phyloP scores from a whole-genome alignment of 2,888 invertebrate species.

The Eupithecia subumbrata region DNA sequence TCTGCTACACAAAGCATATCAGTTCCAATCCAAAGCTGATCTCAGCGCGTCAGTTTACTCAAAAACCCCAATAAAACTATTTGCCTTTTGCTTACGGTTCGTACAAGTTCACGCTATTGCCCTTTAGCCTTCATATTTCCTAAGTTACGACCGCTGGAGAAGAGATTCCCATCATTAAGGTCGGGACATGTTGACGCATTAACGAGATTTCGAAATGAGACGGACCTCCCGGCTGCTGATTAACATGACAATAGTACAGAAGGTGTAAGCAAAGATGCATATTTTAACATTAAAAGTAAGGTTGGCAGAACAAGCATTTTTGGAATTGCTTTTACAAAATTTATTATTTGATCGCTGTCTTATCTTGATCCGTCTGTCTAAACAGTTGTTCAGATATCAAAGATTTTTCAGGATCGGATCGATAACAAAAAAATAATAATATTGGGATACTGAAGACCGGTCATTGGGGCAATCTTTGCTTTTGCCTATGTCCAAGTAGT shows the following conservation, averaged over 20 bases:
- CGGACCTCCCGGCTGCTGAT: conserved; percentile 34
- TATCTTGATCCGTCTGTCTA: not conserved
- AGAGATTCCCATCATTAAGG: conserved; percentile 42
- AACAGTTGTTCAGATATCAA: not conserved
- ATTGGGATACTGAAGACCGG: too few relatives aligned
- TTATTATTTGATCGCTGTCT: not conserved
- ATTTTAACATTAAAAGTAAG: conserved; percentile 14
- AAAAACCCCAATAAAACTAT: not conserved
- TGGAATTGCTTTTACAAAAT: not conserved
- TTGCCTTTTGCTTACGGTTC: not conserved
- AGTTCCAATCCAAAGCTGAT: not conserved
- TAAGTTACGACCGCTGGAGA: conserved; percentile 28
- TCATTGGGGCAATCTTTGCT: too few relatives aligned
- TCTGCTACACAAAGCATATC: not conserved
- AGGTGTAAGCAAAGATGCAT: conserved; percentile 22
- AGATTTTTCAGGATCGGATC: not conserved
- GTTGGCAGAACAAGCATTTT: conserved; percentile 2
- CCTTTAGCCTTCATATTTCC: not conserved
- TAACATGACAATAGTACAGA: conserved; percentile 35
- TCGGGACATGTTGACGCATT: conserved; percentile 38
- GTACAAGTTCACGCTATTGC: not conserved
- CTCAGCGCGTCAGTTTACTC: not conserved
- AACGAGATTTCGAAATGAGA: conserved; percentile 35
- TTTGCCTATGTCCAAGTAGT: not conserved
- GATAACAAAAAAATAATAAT: not conserved